Evolutionary conservation across 2,113 vertebrate species (phyloP), one percentile per base, ranked within the genome.

Genomic region (Myotis davidii): DNA sequence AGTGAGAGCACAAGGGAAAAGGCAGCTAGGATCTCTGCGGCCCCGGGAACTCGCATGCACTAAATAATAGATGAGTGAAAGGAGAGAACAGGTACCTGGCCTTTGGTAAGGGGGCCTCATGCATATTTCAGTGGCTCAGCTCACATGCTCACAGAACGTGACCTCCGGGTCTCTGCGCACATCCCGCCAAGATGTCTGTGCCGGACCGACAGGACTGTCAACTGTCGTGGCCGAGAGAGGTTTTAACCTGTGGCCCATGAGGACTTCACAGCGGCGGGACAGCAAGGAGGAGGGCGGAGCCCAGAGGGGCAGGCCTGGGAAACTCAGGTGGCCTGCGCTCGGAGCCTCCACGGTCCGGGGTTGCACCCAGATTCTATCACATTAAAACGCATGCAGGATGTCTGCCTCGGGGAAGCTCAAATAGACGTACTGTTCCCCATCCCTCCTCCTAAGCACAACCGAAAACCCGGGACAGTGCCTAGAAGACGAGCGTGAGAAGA

Each of bases 51-150:
- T 25, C 39, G 67, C 65, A 2, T 54, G 45, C 34, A 11, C 39
- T 85, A 82, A 95, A 93, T 87, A 84, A 90, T 48, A 56, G 56
- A 89, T 78, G 70, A 83, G 61, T 1, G 20, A 50, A 81, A 9
- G 42, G 52, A 16, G 61, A 42, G 64, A 84, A 32, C 5, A 14
- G 65, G 61, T 9, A 1, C 1, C 25, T 32, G 37, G 74, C 3
- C 54, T 73, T 67, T 65, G 1, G 23, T 54, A 59, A 74, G 83
- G 9, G 50, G 67, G 34, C 54, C 61, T 76, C 76, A n/a, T 67
- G 74, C n/a, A 65, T 91, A 61, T 65, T 81, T 91, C 84, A 88
- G 67, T 0, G 39, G n/a, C 12, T 70, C 27, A 1, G 34, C 73
- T 88, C 88, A 23, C n/a, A 76, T 1, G 23, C 56, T 52, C 10